Evolutionary conservation across 2,888 invertebrate species (phyloP), one percentile per base, ranked within the genome.

Genomic region (Uropetala carovei): DNA sequence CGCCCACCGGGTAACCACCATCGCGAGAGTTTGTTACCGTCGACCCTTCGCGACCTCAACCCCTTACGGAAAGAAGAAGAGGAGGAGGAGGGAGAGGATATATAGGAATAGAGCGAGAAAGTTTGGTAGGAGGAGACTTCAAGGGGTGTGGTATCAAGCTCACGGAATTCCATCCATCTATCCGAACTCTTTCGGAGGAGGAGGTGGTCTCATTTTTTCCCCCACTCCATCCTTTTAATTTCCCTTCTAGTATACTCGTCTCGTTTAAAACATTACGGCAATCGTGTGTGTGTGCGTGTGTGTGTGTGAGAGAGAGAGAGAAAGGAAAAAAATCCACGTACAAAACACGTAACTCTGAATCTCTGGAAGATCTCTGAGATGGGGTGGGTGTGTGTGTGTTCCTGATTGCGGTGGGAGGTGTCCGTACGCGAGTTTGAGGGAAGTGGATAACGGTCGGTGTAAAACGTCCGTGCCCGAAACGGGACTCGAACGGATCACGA

Each of bases 81-180:
- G 4, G 30, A 30, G 30, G 43, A 30, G 4, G 30, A 30, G 30
- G 7, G 30, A 82, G 82, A n/a, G n/a, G 82, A 14, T 8, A 5
- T 30, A 0, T 30, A 27, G n/a, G n/a, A 75, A 18, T 7, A 75
- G 0, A 9, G 75, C 8, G 83, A 84, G 83, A 10, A 57, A 57
- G 18, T 16, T 57, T 22, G 57, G 57, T 43, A 14, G 14, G 56
- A 43, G 56, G 57, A 56, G 1, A 22, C 22, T 75, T 75, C 27
- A 27, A 22, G 75, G 75, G 22, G 75, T 75, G 75, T 75, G 75
- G 75, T 75, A 75, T 75, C 27, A 75, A 22, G 75, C 75, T 75
- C 75, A 75, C 75, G 75, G 75, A 75, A 75, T 75, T 75, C 75
- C 27, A 75, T 75, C 75, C 75, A 75, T 75, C 75, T 22, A 68